These are phyloP conservation scores for Parascotia fuliginaria DNA, from an alignment of 2,888 invertebrate species.

Conservation along the genomic window DNA sequence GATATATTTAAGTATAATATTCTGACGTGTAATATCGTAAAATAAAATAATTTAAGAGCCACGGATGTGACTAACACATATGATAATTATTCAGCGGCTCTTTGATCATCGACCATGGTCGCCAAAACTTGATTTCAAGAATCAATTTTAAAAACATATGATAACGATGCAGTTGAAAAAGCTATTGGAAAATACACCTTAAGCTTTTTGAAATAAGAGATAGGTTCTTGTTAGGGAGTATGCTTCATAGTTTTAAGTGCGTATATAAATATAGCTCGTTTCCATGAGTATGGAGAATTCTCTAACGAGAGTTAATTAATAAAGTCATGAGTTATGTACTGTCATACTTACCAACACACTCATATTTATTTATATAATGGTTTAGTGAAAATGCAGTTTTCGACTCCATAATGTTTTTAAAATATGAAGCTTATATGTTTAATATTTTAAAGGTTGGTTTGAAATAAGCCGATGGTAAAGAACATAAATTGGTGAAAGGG, in stretches of 20 bases:
- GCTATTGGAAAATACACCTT: constrained; percentile 18
- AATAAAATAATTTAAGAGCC: constrained; percentile 32
- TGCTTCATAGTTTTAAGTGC: constrained; percentile 17
- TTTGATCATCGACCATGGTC: constrained; percentile 37
- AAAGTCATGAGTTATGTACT: constrained; percentile 30
- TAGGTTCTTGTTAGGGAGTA: constrained; percentile 26
- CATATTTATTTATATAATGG: constrained; percentile 27
- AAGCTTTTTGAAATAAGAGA: neutral
- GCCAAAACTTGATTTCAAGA: constrained; percentile 43
- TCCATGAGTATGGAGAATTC: constrained; percentile 34
- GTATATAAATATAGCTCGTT: constrained; percentile 30
- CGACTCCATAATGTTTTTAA: neutral
- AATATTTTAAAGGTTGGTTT: too few relatives aligned
- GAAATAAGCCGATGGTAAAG: too few relatives aligned
- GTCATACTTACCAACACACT: constrained; percentile 3
- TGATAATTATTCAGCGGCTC: constrained; percentile 36
- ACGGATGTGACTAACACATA: constrained; percentile 15
- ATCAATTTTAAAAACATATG: constrained; percentile 35
- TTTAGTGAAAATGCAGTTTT: neutral
- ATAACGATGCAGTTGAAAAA: neutral
- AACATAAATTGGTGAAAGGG: too few relatives aligned
- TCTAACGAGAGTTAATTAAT: constrained; percentile 45
- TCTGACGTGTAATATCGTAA: constrained; percentile 22
- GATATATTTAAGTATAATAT: constrained; percentile 6
- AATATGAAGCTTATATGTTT: neutral